phyloP scores from a whole-genome alignment of 2,113 vertebrate species.

The Pycnonotus jocosus region DNA sequence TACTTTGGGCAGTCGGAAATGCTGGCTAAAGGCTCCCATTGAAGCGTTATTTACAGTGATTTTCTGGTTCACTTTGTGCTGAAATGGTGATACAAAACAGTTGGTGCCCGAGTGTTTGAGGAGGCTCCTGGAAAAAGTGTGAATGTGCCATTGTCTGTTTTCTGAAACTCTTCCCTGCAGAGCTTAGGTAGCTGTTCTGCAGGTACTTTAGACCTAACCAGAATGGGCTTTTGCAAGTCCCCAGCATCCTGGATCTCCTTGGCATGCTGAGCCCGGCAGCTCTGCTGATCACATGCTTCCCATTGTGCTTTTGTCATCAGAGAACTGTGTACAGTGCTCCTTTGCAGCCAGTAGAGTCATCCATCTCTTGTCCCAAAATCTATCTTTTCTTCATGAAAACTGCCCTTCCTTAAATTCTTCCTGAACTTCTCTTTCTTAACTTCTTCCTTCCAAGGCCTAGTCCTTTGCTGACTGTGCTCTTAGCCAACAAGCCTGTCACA shows the following conservation, averaged over 20 bases:
- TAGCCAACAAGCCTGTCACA: neutral
- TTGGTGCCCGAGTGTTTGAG: neutral
- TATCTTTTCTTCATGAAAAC: neutral
- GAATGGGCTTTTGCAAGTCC: neutral
- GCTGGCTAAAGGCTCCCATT: neutral
- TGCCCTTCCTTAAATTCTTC: neutral
- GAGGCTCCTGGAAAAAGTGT: neutral
- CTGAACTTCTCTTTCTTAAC: too few species aligned
- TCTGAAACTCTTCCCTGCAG: neutral
- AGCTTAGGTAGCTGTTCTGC: neutral
- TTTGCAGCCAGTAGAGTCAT: neutral
- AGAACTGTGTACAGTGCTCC: neutral
- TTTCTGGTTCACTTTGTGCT: neutral
- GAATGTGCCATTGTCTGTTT: neutral
- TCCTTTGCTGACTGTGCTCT: neutral
- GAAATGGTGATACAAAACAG: neutral
- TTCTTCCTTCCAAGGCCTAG: neutral
- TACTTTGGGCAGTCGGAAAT: neutral
- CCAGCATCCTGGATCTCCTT: neutral
- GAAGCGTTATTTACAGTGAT: too few species aligned
- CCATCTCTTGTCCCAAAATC: neutral
- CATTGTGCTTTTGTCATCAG: neutral
- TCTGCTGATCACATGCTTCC: accelerated
- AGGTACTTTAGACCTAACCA: neutral
- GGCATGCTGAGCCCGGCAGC: neutral